Evolutionary conservation across 2,888 invertebrate species (phyloP).

Genomic region (Parasteatoda lunata): DNA sequence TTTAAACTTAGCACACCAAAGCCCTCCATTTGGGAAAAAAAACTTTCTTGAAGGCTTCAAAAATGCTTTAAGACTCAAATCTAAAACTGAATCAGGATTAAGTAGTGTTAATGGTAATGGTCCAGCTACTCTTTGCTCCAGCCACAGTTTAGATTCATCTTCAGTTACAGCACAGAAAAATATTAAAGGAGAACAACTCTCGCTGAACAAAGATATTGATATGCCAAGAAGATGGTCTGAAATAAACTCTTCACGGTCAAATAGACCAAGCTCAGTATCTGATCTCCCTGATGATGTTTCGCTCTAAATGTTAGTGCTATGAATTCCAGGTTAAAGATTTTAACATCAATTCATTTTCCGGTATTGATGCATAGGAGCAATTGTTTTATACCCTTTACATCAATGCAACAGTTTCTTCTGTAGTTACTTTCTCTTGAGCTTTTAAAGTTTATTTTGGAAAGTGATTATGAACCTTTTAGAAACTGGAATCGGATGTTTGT

Average conservation of each 20-base stretch:
- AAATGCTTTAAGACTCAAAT: slow-evolving; percentile 67
- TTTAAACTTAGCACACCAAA: slow-evolving; percentile 62
- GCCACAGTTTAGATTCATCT: slow-evolving; percentile 70
- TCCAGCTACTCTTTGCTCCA: slow-evolving; percentile 63
- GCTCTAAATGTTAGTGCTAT: slow-evolving; percentile 58
- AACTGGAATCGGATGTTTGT: not conserved
- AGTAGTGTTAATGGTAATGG: slow-evolving; percentile 57
- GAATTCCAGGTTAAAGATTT: slow-evolving; percentile 37
- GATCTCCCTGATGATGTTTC: slow-evolving; percentile 64
- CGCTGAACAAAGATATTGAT: slow-evolving; percentile 63
- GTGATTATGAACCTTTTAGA: not conserved
- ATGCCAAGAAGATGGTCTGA: slow-evolving; percentile 69
- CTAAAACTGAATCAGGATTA: slow-evolving; percentile 62
- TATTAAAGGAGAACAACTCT: slow-evolving; percentile 47
- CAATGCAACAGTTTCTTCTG: slow-evolving; percentile 9
- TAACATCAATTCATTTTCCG: slow-evolving; percentile 44
- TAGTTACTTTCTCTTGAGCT: slow-evolving; percentile 42
- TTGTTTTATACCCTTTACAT: slow-evolving; percentile 25
- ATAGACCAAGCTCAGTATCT: slow-evolving; percentile 66
- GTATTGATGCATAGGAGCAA: slow-evolving; percentile 56
- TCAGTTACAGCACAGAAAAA: slow-evolving; percentile 56
- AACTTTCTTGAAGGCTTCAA: slow-evolving; percentile 69
- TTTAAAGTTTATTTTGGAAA: slow-evolving; percentile 43
- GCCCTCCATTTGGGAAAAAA: slow-evolving; percentile 67
- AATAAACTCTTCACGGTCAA: slow-evolving; percentile 62